These are phyloP conservation scores for Marronus borbonicus DNA, from an alignment of 2,888 invertebrate genomes.

Conservation along the genomic window DNA sequence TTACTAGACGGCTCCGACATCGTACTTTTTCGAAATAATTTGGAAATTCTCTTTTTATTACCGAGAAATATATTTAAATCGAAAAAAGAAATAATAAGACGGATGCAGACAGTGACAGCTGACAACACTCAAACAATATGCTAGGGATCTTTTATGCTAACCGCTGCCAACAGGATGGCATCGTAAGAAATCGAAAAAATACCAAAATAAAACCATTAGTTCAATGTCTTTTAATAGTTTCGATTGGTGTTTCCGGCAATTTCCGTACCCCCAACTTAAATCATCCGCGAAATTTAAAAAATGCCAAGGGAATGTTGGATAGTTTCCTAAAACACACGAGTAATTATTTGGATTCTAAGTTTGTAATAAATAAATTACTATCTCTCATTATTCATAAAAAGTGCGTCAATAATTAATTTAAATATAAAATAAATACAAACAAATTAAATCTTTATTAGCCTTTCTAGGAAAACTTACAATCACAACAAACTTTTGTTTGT, in stretches of 20 bases:
- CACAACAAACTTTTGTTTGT: conserved; percentile 57
- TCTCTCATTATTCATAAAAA: neutral
- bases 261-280: no score
- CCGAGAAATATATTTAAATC: neutral
- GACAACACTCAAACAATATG: no score
- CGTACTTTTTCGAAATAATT: conserved; percentile 48
- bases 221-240: no score
- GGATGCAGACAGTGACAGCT: no score
- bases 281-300: no score
- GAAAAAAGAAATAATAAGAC: neutral
- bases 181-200: neutral
- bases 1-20: conserved; percentile 78
- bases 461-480: conserved; percentile 35
- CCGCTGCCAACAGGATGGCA: neutral
- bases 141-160: no score
- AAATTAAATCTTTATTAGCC: neutral
- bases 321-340: no score
- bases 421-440: neutral
- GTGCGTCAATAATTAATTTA: neutral
- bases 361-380: no score
- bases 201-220: neutral
- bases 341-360: no score
- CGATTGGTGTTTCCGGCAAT: no score
- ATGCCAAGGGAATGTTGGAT: no score
- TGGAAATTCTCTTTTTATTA: no score